These are phyloP conservation scores for Mustela erminea DNA, from an alignment of 2,797 vertebrate genomes.

Conservation along the genomic window DNA sequence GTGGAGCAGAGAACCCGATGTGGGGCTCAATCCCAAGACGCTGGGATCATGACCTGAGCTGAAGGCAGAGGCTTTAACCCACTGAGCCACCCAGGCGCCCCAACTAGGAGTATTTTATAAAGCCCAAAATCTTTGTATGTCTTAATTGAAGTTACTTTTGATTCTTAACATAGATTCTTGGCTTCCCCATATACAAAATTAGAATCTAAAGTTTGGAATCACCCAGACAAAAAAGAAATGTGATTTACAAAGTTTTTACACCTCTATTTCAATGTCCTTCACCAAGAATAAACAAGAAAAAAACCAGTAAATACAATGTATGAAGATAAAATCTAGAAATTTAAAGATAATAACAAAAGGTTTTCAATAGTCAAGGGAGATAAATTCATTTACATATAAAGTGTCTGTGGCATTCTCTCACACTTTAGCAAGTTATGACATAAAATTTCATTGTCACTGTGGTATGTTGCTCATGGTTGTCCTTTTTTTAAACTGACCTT, in stretches of 20 bases:
- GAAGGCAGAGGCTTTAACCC: no score
- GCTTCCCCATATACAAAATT: conserved; percentile 35
- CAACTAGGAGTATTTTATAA: conserved; percentile 50
- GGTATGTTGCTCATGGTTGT: neutral
- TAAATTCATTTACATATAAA: conserved; percentile 25
- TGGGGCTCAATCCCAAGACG: no score
- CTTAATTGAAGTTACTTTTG: conserved; percentile 69
- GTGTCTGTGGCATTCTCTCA: neutral
- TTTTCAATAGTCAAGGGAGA: conserved; percentile 21
- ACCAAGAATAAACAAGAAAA: conserved; percentile 29
- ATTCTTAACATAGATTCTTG: conserved; percentile 65
- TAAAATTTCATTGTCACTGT: conserved; percentile 1
- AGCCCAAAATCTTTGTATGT: conserved; percentile 60
- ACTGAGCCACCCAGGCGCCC: no score
- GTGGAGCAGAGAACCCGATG: no score
- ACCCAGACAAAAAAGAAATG: conserved; percentile 40
- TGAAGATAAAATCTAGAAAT: conserved; percentile 37
- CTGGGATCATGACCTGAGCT: no score
- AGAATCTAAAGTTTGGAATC: conserved; percentile 38
- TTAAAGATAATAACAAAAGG: conserved; percentile 55
- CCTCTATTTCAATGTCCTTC: neutral
- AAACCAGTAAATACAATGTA: neutral
- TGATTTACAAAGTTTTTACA: neutral
- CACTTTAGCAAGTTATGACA: neutral
- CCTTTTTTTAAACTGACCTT: conserved; percentile 15